A percentile compares a stretch with the other conserved stretches of the same genome.
phyloP scores from a whole-genome alignment of 2,797 vertebrate genomes.

The Thalassophryne amazonica region DNA sequence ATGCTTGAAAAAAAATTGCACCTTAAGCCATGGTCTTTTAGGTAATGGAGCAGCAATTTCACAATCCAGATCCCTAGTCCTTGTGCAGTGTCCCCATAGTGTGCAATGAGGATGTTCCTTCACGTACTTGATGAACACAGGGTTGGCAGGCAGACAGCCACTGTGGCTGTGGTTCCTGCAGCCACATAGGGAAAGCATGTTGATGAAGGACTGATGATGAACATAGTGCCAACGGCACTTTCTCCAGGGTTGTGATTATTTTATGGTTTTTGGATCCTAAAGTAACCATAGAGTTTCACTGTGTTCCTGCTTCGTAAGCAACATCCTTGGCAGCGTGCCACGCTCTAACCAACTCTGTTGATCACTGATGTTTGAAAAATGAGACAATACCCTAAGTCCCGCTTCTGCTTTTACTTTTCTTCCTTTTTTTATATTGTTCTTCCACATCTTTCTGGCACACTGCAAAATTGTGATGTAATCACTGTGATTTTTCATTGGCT shows the following conservation, averaged over 20 bases:
- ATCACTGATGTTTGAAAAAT: constrained; percentile 46
- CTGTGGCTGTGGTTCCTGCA: constrained; percentile 28
- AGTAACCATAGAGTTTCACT: constrained; percentile 36
- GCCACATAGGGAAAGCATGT: constrained; percentile 28
- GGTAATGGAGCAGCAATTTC: constrained; percentile 38
- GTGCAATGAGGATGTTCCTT: constrained; percentile 18
- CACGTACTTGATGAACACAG: constrained; percentile 28
- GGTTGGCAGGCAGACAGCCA: constrained; percentile 26
- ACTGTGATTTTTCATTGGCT: constrained; percentile 58
- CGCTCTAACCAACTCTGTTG: constrained; percentile 47
- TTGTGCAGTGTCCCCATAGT: constrained; percentile 9
- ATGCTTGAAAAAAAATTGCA: constrained; percentile 41
- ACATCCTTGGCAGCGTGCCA: constrained; percentile 24
- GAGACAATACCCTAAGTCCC: constrained; percentile 42
- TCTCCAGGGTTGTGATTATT: constrained; percentile 34
- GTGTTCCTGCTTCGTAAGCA: constrained; percentile 52
- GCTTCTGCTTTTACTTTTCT: constrained; percentile 38
- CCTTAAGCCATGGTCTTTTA: constrained; percentile 34
- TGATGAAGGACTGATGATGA: constrained; percentile 46
- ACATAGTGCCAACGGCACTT: constrained; percentile 17
- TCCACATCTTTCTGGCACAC: constrained; percentile 54
- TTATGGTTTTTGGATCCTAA: constrained; percentile 50
- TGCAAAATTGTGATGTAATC: constrained; percentile 68
- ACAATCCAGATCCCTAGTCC: constrained; percentile 14
- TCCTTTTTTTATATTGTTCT: constrained; percentile 63